Evolutionary conservation across 2,888 invertebrate species (phyloP).

Genomic region (Ennomos quercinarius): DNA sequence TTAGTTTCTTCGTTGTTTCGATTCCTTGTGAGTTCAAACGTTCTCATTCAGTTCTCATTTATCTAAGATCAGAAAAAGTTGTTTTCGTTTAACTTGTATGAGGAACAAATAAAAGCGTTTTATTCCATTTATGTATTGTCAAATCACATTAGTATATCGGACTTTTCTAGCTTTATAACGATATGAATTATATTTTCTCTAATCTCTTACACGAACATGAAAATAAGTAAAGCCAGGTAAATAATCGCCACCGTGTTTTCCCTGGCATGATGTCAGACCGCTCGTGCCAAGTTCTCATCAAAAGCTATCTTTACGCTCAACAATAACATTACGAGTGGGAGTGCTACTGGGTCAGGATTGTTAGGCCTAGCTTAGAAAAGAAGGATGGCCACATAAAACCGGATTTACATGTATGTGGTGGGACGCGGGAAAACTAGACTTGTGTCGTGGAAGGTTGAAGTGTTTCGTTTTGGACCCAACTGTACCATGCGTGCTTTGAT

Average conservation of each 20-base stretch:
- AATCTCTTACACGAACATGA: neutral
- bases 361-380: slow-evolving; percentile 14
- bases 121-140: no score
- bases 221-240: slow-evolving; percentile 8
- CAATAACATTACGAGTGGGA: slow-evolving; percentile 15
- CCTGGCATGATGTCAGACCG: slow-evolving; percentile 25
- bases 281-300: slow-evolving; percentile 29
- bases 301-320: slow-evolving; percentile 28
- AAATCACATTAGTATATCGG: neutral
- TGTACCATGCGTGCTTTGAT: no score
- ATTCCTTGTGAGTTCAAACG: no score
- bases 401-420: slow-evolving; percentile 2
- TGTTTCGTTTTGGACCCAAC: no score
- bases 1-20: no score
- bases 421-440: no score
- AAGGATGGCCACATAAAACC: slow-evolving; percentile 10
- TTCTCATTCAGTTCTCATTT: no score
- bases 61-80: no score
- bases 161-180: neutral
- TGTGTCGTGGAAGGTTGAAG: no score
- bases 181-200: neutral
- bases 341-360: slow-evolving; percentile 12
- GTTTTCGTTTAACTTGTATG: no score
- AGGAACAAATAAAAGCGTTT: no score
- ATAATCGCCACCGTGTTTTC: slow-evolving; percentile 16